Evolutionary conservation across 2,797 vertebrate species (phyloP).

Genomic region (Oophaga sylvatica): DNA sequence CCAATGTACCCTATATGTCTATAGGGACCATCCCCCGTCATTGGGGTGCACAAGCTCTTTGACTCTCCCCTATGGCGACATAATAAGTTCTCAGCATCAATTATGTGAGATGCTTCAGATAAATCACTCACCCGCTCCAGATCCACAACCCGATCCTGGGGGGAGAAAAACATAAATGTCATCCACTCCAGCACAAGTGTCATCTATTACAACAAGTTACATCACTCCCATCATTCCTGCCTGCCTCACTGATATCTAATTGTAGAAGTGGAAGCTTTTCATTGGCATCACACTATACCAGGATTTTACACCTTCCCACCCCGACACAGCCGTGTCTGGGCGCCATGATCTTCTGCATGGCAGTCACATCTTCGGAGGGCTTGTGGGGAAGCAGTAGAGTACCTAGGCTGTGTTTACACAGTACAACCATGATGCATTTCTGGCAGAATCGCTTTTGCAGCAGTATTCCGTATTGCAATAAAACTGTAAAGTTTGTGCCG

Average conservation of each 20-base stretch:
- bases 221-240: too few species aligned
- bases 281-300: not conserved
- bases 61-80: too few species aligned
- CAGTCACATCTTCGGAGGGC: not conserved
- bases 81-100: not conserved
- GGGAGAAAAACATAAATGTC: not conserved
- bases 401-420: too few species aligned
- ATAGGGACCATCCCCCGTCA: too few species aligned
- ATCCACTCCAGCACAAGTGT: not conserved
- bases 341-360: not conserved
- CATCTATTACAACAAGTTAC: not conserved
- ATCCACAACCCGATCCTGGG: constrained; percentile 55
- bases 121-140: constrained; percentile 52
- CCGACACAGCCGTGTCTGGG: not conserved
- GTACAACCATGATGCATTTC: too few species aligned
- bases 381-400: not conserved
- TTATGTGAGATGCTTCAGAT: not conserved
- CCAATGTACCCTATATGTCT: too few species aligned
- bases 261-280: not conserved
- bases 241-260: too few species aligned
- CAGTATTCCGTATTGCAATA: too few species aligned
- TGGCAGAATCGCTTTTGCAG: too few species aligned
- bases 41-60: too few species aligned
- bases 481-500: too few species aligned
- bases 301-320: not conserved